Conservation (phyloP, 2,113 vertebrate genomes). For the Triplophysa siluroides region DNA sequence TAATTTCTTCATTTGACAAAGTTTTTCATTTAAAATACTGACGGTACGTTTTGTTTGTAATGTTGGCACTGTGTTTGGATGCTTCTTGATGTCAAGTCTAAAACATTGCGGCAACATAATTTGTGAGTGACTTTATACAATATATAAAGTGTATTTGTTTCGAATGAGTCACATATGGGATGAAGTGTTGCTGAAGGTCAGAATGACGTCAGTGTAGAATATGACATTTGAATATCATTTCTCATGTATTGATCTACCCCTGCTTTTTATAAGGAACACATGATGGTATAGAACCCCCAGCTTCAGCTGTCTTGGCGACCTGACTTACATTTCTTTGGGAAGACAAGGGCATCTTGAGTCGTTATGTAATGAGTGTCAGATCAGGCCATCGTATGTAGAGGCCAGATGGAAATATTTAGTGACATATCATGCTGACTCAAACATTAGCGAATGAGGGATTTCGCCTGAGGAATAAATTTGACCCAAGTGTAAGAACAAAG, state of each 20-base stretch:
- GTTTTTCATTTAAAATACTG: no score
- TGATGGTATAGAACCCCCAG: background rate
- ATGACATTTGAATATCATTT: background rate
- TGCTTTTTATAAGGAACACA: background rate
- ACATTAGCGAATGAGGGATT: constrained; percentile 21
- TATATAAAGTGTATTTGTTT: background rate
- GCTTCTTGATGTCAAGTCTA: background rate
- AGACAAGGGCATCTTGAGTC: constrained; percentile 22
- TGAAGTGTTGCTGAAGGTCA: background rate
- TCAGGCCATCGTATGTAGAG: constrained; percentile 12
- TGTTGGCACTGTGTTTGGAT: background rate
- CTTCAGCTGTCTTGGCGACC: background rate
- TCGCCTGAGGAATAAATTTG: constrained; percentile 25
- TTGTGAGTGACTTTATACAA: background rate
- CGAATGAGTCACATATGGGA: background rate
- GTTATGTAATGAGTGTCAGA: constrained; percentile 31
- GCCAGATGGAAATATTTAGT: constrained; percentile 33
- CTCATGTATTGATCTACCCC: background rate
- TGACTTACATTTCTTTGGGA: background rate
- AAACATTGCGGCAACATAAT: background rate
- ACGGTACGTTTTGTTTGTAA: background rate
- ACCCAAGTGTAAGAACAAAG: constrained; percentile 19
- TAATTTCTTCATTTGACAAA: no score
- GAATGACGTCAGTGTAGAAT: background rate
- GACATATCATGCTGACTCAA: constrained; percentile 32